Evolutionary conservation across 1,140 invertebrate genomes (phyloP).

Genomic region (Drosophila arawakana): DNA sequence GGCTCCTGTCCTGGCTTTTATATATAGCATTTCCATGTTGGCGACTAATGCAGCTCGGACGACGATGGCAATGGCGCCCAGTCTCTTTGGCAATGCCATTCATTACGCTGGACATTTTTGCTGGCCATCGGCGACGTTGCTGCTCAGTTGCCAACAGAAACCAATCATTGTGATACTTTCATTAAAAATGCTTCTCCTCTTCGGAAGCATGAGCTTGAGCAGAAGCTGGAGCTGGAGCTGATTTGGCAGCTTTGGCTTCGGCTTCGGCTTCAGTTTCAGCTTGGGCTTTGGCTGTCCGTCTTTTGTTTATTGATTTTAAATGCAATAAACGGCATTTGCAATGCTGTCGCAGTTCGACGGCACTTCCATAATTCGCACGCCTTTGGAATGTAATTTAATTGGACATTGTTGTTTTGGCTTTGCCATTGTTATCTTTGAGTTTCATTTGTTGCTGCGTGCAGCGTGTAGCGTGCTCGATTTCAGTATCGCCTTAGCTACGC

Average conservation of each 20-base stretch:
- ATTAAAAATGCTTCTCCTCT: conserved; percentile 54
- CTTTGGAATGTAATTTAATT: conserved; percentile 74
- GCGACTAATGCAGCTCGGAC: conserved; percentile 78
- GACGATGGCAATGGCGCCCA: conserved; percentile 67
- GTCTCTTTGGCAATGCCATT: conserved; percentile 78
- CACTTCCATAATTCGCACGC: conserved; percentile 64
- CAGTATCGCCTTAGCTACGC: neutral
- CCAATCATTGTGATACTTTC: conserved; percentile 83
- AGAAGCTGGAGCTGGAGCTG: conserved; percentile 29
- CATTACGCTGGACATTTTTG: conserved; percentile 81
- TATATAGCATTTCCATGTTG: conserved; percentile 75
- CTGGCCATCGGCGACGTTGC: conserved; percentile 41
- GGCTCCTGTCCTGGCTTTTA: conserved; percentile 54
- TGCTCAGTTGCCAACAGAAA: conserved; percentile 71
- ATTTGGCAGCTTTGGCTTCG: neutral
- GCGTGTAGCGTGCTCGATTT: neutral
- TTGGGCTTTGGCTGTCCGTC: conserved; percentile 4
- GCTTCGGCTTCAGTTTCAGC: conserved; percentile 13
- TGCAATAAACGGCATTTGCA: conserved; percentile 69
- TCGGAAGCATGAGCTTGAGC: too few species aligned
- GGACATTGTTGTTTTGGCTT: conserved; percentile 66
- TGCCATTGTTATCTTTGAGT: conserved; percentile 62
- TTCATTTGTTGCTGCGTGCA: conserved; percentile 45
- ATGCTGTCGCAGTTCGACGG: conserved; percentile 25
- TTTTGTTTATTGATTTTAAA: conserved; percentile 70